Conservation (phyloP, 2,888 invertebrate genomes). For the Andrena trimmerana region DNA sequence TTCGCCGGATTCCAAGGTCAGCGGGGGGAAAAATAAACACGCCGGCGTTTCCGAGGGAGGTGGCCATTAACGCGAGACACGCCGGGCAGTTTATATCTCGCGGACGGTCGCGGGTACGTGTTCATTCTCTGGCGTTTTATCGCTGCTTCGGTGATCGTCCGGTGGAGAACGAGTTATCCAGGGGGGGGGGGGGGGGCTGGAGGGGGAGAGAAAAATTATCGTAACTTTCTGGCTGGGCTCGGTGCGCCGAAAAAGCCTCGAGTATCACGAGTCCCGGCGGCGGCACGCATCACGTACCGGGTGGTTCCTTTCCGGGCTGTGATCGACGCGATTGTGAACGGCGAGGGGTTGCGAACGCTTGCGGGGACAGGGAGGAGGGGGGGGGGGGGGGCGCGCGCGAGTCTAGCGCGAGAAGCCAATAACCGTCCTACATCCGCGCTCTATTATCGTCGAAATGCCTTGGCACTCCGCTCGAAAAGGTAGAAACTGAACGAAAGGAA, state of each 20-base stretch:
- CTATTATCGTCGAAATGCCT: slow-evolving; percentile 26
- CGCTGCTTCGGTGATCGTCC: slow-evolving; percentile 20
- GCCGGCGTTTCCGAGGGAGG: slow-evolving; percentile 20
- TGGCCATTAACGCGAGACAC: slow-evolving; percentile 45
- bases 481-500: not conserved
- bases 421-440: slow-evolving; percentile 51
- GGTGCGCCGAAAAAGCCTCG: slow-evolving; percentile 38
- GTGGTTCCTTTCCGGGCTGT: slow-evolving; percentile 24
- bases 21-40: slow-evolving; percentile 16
- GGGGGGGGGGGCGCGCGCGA: slow-evolving; percentile 18
- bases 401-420: slow-evolving; percentile 51
- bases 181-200: too few relatives aligned
- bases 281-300: slow-evolving; percentile 42
- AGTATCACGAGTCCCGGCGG: slow-evolving; percentile 26
- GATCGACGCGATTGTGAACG: slow-evolving; percentile 25
- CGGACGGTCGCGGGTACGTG: slow-evolving; percentile 11
- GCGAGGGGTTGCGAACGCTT: not conserved
- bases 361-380: not conserved
- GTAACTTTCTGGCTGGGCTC: slow-evolving; percentile 29
- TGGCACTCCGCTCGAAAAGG: not conserved
- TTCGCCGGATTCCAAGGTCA: slow-evolving; percentile 49
- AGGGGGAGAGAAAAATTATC: slow-evolving; percentile 35
- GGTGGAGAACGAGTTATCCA: not conserved
- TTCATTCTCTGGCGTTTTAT: slow-evolving; percentile 39
- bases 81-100: slow-evolving; percentile 16